Percentiles rank a stretch among this genome's conserved stretches.
Conservation (phyloP, 2,797 vertebrate genomes). For the Luscinia megarhynchos region DNA sequence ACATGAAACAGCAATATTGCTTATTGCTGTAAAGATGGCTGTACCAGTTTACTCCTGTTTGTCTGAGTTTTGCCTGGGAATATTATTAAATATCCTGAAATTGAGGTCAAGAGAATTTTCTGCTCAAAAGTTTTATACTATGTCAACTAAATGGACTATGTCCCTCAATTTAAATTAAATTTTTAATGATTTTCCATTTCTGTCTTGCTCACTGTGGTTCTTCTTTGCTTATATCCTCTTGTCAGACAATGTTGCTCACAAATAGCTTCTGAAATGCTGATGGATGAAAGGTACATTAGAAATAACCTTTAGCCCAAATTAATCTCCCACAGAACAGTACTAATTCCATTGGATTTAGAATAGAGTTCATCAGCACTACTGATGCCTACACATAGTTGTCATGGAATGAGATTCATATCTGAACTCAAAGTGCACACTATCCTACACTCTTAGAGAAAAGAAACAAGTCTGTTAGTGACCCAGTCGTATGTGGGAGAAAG, state of each 20-base stretch:
- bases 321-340: not conserved
- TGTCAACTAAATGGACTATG: not conserved
- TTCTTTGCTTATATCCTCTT: not conserved
- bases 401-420: not conserved
- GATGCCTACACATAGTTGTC: not conserved
- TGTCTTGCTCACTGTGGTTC: not conserved
- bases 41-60: not conserved
- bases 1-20: not conserved
- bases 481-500: not conserved
- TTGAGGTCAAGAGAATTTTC: not conserved
- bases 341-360: not conserved
- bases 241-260: not conserved
- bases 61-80: not conserved
- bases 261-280: not conserved
- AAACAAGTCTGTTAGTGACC: not conserved
- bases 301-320: not conserved
- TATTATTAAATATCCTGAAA: not conserved
- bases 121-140: not conserved
- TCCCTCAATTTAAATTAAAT: not conserved
- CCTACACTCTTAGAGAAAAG: not conserved
- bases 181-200: not conserved
- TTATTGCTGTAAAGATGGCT: not conserved
- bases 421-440: not conserved
- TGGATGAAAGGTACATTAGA: not conserved
- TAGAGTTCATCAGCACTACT: not conserved